Base-by-base conservation (phyloP, 2,113 vertebrate species). In the Xiphophorus couchianus region DNA sequence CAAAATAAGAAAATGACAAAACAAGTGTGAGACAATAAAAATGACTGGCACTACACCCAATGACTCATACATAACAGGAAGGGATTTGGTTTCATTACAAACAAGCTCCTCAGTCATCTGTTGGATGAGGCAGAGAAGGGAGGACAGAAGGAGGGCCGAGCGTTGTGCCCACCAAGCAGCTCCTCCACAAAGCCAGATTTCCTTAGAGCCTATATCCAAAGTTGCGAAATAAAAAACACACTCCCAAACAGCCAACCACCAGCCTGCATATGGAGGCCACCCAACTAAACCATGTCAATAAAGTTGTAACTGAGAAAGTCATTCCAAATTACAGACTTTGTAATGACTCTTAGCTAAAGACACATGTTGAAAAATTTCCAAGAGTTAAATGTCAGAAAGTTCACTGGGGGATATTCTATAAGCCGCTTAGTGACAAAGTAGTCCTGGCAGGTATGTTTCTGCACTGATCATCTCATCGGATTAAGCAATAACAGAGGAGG, bases 21-120 rank as follows among this genome's bases (percentile, higher is more conserved):
- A 61, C 17, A 12, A 73, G 39, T 48, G 74, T 82, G 76, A 71
- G 80, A 83, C 74, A 62, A 74, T 27, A 44, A 66, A 78, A 74
- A 71, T 66, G 70, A 76, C 62, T 76, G 77, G 86, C 85, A 85
- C 76, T 80, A 80, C 86, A 80, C 87, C 81, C 90, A 66, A 29
- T 90, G 87, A 93, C 81, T 93, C 89, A 89, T 83, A 74, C 28
- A 48, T 83, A 87, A 81, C 88, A 86, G 88, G 85, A 91, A 90
- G 74, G 81, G 84, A 86, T 91, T 87, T 85, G 69, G 68, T 73
- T 66, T 76, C 75, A 83, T 89, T 87, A 90, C 75, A 81, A 86
- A 87, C 80, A 85, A 84, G 71, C 79, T 91, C 88, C 77, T 91
- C 89, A 84, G 81, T 91, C 88, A 90, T 89, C 79, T 63, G 51